Conservation (phyloP, 2,888 invertebrate genomes). For the Orchesellides sinensis region DNA sequence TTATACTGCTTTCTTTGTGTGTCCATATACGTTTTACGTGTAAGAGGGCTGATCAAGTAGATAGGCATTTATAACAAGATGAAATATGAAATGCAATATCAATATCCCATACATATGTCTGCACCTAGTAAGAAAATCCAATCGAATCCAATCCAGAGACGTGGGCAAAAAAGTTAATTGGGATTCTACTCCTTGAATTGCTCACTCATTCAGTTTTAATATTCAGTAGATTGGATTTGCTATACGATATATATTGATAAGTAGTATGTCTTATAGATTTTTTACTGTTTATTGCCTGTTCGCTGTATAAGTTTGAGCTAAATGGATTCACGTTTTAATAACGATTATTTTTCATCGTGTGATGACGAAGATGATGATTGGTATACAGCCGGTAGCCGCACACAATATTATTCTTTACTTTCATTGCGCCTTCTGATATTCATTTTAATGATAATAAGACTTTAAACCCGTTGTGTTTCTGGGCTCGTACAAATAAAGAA, state of each 20-base stretch:
- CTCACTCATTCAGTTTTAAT: constrained; percentile 68
- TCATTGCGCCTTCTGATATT: not conserved
- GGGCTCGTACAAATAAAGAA: not conserved
- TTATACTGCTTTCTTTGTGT: not conserved
- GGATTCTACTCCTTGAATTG: constrained; percentile 71
- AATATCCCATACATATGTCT: constrained; percentile 3
- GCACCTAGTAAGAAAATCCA: not conserved
- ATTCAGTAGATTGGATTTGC: constrained; percentile 48
- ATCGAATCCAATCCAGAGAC: constrained; percentile 51
- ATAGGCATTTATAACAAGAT: not conserved
- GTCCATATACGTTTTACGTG: not conserved
- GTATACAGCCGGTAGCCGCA: not conserved
- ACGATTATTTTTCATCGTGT: constrained; percentile 50
- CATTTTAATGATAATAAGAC: constrained; percentile 5
- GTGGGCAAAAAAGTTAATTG: constrained; percentile 71
- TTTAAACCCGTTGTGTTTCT: constrained; percentile 14
- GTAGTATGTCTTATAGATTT: constrained; percentile 11
- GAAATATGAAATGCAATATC: constrained; percentile 13
- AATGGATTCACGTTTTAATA: constrained; percentile 44
- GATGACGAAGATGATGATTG: constrained; percentile 26
- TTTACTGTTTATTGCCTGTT: constrained; percentile 24
- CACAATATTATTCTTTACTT: not conserved
- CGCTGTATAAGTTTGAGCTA: constrained; percentile 26
- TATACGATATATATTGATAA: not conserved
- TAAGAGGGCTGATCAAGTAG: not conserved